A percentile compares a stretch with the other conserved stretches of the same genome.
Conservation (phyloP, 2,888 invertebrate genomes). For the Leptopilina drosophilae region DNA sequence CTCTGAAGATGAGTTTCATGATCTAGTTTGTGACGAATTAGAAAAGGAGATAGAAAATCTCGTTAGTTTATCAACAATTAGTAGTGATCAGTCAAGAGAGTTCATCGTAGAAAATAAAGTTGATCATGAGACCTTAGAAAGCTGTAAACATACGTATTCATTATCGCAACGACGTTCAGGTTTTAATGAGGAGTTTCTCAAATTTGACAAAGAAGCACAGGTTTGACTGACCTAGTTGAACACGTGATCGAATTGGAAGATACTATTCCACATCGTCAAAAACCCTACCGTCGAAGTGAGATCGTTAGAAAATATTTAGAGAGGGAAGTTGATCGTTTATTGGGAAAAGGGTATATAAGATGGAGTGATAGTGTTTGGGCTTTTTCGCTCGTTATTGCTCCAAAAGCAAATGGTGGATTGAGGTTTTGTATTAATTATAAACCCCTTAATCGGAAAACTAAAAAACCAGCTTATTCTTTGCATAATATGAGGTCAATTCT, state of each 20-base stretch:
- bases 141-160: slow-evolving; percentile 36
- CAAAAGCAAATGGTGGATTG: slow-evolving; percentile 43
- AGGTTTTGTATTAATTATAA: slow-evolving; percentile 50
- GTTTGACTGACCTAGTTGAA: slow-evolving; percentile 46
- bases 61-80: too few species aligned
- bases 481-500: slow-evolving; percentile 50
- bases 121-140: slow-evolving; percentile 24
- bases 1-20: too few species aligned
- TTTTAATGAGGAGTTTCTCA: slow-evolving; percentile 40
- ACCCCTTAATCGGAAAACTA: slow-evolving; percentile 44
- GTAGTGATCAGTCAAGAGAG: too few species aligned
- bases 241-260: slow-evolving; percentile 50
- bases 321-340: slow-evolving; percentile 36
- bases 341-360: slow-evolving; percentile 42
- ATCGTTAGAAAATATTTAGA: slow-evolving; percentile 45
- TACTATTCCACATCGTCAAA: slow-evolving; percentile 46
- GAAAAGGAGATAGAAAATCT: too few species aligned
- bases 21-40: too few species aligned
- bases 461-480: slow-evolving; percentile 48
- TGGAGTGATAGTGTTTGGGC: slow-evolving; percentile 52
- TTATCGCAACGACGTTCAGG: not conserved
- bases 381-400: not conserved
- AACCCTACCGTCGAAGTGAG: slow-evolving; percentile 47
- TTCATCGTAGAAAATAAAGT: too few species aligned
- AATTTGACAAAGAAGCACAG: slow-evolving; percentile 45